phyloP scores from a whole-genome alignment of 2,797 vertebrate genomes.

The Craterocephalus amniculus region DNA sequence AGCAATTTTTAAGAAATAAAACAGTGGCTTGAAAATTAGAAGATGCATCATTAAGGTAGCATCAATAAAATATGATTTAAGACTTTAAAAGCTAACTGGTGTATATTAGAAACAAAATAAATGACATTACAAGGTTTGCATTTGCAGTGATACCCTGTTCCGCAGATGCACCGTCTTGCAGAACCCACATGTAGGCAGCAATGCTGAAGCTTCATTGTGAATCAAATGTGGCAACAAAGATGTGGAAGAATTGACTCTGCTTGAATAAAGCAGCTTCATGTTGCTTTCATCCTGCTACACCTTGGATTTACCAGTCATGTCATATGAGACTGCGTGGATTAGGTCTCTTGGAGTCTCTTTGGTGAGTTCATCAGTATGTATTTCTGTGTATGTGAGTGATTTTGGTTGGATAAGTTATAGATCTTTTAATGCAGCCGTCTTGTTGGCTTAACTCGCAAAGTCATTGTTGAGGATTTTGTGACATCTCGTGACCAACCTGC shows the following conservation, averaged over 20 bases:
- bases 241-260: slow-evolving; percentile 67
- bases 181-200: too few relatives aligned
- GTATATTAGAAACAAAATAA: slow-evolving; percentile 39
- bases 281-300: too few relatives aligned
- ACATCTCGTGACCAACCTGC: background rate
- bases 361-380: slow-evolving; percentile 20
- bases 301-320: background rate
- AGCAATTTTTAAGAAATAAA: slow-evolving; percentile 54
- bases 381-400: slow-evolving; percentile 37
- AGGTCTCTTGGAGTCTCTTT: background rate
- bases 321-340: too few relatives aligned
- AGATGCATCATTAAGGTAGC: slow-evolving; percentile 23
- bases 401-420: background rate
- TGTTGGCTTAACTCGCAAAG: too few relatives aligned
- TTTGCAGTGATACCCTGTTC: slow-evolving; percentile 1
- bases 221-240: slow-evolving; percentile 53
- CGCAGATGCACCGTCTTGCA: too few relatives aligned
- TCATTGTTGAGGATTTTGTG: background rate
- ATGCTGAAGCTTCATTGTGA: slow-evolving; percentile 1
- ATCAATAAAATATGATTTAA: slow-evolving; percentile 50
- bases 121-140: background rate
- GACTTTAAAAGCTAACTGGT: slow-evolving; percentile 41
- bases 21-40: slow-evolving; percentile 49
- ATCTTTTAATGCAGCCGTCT: too few relatives aligned
- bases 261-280: slow-evolving; percentile 25